Evolutionary conservation across 2,113 vertebrate species (phyloP), one percentile per base, ranked within the genome.

Genomic region (Antennarius striatus): DNA sequence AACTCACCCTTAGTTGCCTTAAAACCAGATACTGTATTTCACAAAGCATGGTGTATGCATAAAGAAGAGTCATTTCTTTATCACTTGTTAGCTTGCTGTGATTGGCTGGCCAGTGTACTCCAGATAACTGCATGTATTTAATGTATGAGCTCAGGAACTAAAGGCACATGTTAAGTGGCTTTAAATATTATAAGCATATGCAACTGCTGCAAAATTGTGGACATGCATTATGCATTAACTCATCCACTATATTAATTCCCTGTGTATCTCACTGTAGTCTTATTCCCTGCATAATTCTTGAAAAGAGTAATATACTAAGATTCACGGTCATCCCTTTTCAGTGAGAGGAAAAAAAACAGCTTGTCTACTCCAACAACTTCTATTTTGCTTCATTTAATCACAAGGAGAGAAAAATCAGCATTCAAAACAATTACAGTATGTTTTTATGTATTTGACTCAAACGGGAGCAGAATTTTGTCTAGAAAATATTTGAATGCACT

Each of bases 151-250:
- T 36, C 32, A 36, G 32, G 7, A 36, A 36, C 2, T 36, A 3
- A 4, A 46, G 12, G 48, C 3, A 56, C 3, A 43, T 56, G 3
- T 65, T 16, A 54, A 63, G 47, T 79, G 62, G 70, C 36, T 71
- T 79, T 79, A 29, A n/a, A 80, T 71, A 78, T 78, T 55, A 56
- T 28, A 63, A 62, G 50, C 56, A 68, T 57, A 58, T 51, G 32
- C 32, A 7, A 4, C 32, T 36, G 3, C 4, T 36, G 32, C 1
- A 36, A 36, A 36, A 36, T 3, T 5, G 32, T 4, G 32, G 32
- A 36, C 32, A 4, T 36, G 32, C 32, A 36, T 36, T 5, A 36
- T 36, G 54, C 47, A 10, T 29, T 4, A 5, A 47, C 17, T 71
- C 56, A 68, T 75, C 16, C 15, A 80, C 78, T 40, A 53, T 52